Evolutionary conservation across 2,888 invertebrate species (phyloP).

Genomic region (Ennomos quercinarius): DNA sequence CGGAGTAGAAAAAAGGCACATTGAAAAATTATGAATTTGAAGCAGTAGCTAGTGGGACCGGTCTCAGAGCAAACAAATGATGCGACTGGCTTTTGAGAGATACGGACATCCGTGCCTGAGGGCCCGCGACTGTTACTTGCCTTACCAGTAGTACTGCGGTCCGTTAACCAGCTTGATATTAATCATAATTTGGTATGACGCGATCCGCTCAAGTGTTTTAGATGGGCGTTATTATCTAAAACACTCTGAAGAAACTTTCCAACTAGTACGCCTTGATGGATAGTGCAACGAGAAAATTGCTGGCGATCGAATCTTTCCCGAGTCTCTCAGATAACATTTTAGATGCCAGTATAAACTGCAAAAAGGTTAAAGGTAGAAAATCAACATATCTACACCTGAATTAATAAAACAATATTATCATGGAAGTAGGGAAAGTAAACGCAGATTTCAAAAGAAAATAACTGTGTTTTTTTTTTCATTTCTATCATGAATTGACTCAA

Average conservation of each 20-base stretch:
- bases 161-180: conserved; percentile 76
- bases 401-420: too few species aligned
- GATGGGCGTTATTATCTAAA: conserved; percentile 75
- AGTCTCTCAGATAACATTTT: neutral
- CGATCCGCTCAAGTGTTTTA: conserved; percentile 77
- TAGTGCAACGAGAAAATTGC: conserved; percentile 58
- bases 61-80: conserved; percentile 64
- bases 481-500: too few species aligned
- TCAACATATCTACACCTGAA: too few species aligned
- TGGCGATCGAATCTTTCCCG: conserved; percentile 29
- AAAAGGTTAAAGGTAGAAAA: neutral
- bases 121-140: conserved; percentile 29
- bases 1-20: conserved; percentile 62
- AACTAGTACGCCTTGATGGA: conserved; percentile 53
- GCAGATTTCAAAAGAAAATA: too few species aligned
- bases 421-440: too few species aligned
- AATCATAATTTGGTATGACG: conserved; percentile 81
- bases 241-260: conserved; percentile 47
- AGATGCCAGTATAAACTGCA: neutral
- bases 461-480: too few species aligned
- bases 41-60: conserved; percentile 62
- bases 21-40: conserved; percentile 74
- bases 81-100: conserved; percentile 47
- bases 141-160: conserved; percentile 32
- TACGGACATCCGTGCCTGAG: conserved; percentile 61